Evolutionary conservation across 2,797 vertebrate species (phyloP), one percentile per base, ranked within the genome.

Genomic region (Spea hammondii): DNA sequence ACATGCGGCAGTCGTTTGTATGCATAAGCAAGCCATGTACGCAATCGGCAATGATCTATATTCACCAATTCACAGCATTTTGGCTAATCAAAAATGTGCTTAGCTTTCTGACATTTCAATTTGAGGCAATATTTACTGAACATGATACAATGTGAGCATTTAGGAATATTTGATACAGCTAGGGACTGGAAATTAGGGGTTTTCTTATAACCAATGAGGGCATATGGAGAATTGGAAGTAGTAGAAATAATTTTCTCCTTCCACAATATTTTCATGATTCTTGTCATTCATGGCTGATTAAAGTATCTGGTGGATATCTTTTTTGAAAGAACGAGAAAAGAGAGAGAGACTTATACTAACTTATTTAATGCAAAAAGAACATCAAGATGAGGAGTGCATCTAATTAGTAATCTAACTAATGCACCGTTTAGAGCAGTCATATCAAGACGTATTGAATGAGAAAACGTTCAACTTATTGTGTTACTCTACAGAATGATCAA

Each of bases 181-280:
- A 83, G 77, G 83, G 80, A 74, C 82, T 62, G 14, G 9, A 79
- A 76, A 68, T 77, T 86, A 76, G 79, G 86, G 85, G 84, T 81
- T 85, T 78, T 68, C 70, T 70, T 79, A n/a, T 84, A 84, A 85
- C 73, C 67, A 65, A 80, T 84, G 69, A 83, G 82, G 79, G 83
- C 74, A 76, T n/a, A 8, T 53, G 76, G 32, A 55, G 57, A 82
- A 65, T 17, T 70, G 49, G 0, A 79, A 57, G 78, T 83, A 79
- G 80, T 79, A 82, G 79, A 60, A 74, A 79, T 71, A 74, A 80
- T 0, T 57, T 8, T 65, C 9, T 78, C 6, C 50, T 44, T 6
- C 9, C 9, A 5, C 8, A 17, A 66, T 44, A 49, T 53, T 79
- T 46, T 59, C 32, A 6, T 59, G 13, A 8, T 17, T 62, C 13